phyloP scores from a whole-genome alignment of 1,140 invertebrate genomes.

The Artemia franciscana region DNA sequence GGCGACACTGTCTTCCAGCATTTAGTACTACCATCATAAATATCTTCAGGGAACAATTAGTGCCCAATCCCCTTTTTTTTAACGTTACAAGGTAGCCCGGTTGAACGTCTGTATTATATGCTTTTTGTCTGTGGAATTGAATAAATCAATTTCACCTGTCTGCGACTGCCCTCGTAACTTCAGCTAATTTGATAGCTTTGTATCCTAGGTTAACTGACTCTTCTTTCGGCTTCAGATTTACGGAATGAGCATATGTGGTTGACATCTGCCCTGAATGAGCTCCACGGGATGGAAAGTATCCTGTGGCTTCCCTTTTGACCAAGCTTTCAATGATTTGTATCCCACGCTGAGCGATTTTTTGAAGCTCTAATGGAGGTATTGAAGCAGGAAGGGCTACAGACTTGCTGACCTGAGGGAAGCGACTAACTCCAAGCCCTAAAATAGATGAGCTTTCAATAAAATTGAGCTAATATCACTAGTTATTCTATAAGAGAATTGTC shows the following conservation, averaged over 20 bases:
- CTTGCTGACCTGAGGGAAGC: slow-evolving; percentile 8
- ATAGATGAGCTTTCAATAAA: too few species aligned
- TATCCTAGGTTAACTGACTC: slow-evolving; percentile 3
- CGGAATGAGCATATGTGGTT: slow-evolving; percentile 1
- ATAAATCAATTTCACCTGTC: slow-evolving; percentile 1
- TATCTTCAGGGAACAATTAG: too few species aligned
- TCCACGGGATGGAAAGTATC: not conserved
- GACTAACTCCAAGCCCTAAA: slow-evolving; percentile 2
- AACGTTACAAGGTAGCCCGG: too few species aligned
- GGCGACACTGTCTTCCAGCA: too few species aligned
- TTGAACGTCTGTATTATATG: too few species aligned
- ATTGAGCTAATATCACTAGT: too few species aligned
- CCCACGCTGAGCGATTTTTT: not conserved
- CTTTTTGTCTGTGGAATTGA: too few species aligned
- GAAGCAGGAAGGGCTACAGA: slow-evolving; percentile 5
- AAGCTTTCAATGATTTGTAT: not conserved
- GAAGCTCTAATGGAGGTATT: slow-evolving; percentile 3
- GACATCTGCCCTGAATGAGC: not conserved
- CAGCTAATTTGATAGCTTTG: slow-evolving; percentile 7
- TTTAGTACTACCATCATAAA: too few species aligned
- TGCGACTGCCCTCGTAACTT: slow-evolving; percentile 8
- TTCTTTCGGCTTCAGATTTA: not conserved
- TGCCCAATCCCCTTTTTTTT: too few species aligned
- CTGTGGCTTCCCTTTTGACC: slow-evolving; percentile 1
- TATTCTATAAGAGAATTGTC: too few species aligned